phyloP scores from a whole-genome alignment of 2,888 invertebrate genomes.

The Hypomecis punctinalis region DNA sequence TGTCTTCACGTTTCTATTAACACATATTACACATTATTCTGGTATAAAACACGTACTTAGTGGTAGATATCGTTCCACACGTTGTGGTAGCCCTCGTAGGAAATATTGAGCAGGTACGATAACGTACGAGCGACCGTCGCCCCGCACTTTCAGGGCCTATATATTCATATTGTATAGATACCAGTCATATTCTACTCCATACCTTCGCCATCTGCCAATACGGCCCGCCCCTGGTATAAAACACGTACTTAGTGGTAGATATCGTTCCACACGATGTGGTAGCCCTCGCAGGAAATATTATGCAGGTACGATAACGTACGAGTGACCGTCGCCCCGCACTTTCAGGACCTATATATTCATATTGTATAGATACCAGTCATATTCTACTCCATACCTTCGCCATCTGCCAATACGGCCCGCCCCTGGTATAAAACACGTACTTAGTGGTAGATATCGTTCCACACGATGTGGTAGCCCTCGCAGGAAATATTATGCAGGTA shows the following conservation, averaged over 20 bases:
- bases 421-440: too few species aligned
- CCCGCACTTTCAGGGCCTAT: constrained; percentile 91
- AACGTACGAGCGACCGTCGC: constrained; percentile 98
- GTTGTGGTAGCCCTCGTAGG: too few species aligned
- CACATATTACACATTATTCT: too few species aligned
- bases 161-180: too few species aligned
- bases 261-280: constrained; percentile 94
- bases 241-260: constrained; percentile 92
- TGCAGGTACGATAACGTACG: constrained; percentile 95
- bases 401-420: too few species aligned
- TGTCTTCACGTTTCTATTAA: too few species aligned
- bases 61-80: too few species aligned
- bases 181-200: too few species aligned
- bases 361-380: constrained; percentile 90
- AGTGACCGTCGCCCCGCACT: constrained; percentile 97
- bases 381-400: too few species aligned
- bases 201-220: constrained; percentile 98
- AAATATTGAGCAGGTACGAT: constrained; percentile 91
- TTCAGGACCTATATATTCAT: constrained; percentile 89
- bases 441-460: too few species aligned
- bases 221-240: constrained; percentile 98
- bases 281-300: constrained; percentile 90
- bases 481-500: constrained; percentile 91
- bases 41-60: too few species aligned
- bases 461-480: too few species aligned